These are phyloP conservation scores for Heliconius sara DNA, from an alignment of 2,888 invertebrate genomes.

Conservation along the genomic window DNA sequence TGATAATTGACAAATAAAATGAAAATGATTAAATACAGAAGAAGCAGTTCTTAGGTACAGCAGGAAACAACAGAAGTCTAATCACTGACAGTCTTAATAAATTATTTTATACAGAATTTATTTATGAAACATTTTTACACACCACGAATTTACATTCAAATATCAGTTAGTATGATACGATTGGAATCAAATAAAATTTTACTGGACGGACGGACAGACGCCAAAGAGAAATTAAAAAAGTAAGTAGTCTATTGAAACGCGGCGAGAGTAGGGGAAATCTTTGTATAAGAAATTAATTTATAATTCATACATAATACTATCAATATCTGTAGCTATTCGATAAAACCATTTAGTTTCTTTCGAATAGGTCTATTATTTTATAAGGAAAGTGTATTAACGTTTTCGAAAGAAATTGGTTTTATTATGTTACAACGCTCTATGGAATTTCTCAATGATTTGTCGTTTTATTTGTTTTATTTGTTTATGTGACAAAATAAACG, in stretches of 20 bases:
- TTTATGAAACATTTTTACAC: conserved; percentile 65
- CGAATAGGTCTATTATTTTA: conserved; percentile 3
- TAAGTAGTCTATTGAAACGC: not conserved
- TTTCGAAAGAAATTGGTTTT: conserved; percentile 6
- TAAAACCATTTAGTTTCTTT: not conserved
- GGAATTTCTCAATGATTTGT: not conserved
- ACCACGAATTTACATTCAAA: conserved; percentile 66
- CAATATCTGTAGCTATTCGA: not conserved
- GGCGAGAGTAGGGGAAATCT: not conserved
- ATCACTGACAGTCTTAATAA: conserved; percentile 68
- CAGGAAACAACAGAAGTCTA: conserved; percentile 66
- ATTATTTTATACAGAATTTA: conserved; percentile 72
- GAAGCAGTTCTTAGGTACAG: conserved; percentile 73
- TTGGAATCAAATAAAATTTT: conserved; percentile 55
- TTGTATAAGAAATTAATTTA: not conserved
- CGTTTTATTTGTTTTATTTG: not conserved
- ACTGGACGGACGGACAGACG: conserved; percentile 81
- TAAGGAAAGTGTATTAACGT: conserved; percentile 16
- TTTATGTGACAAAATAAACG: conserved; percentile 3
- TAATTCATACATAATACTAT: not conserved
- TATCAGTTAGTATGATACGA: conserved; percentile 46
- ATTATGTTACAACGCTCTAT: conserved; percentile 13
- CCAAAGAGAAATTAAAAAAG: conserved; percentile 57
- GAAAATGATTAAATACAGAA: conserved; percentile 50
- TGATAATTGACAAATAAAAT: conserved; percentile 44